phyloP scores from a whole-genome alignment of 2,888 invertebrate species.

The Ectemnius lituratus region DNA sequence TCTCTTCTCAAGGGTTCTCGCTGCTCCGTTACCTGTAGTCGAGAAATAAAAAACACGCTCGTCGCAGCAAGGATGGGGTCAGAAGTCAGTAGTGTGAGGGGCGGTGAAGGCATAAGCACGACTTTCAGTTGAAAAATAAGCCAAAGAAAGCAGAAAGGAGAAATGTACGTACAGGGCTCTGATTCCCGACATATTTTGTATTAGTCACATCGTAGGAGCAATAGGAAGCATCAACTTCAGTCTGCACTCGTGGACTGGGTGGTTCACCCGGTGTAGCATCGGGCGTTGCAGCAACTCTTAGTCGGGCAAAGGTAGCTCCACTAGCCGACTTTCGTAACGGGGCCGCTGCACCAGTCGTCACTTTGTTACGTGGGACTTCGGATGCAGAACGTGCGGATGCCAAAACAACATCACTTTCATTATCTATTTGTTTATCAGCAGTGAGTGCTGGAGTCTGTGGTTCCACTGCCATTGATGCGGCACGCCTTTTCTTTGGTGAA shows the following conservation, averaged over 20 bases:
- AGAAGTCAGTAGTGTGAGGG: background rate
- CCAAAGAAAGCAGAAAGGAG: no score
- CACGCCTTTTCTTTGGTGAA: conserved; percentile 79
- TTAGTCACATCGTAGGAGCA: conserved; percentile 75
- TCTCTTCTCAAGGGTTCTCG: conserved; percentile 75
- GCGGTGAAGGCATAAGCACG: background rate
- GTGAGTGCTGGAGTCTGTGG: conserved; percentile 69
- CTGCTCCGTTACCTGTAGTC: conserved; percentile 73
- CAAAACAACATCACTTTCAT: conserved; percentile 82
- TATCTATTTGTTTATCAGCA: conserved; percentile 80
- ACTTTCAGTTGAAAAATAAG: background rate
- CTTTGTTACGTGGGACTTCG: conserved; percentile 72
- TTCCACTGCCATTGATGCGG: conserved; percentile 78
- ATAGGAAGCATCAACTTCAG: conserved; percentile 82
- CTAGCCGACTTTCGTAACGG: conserved; percentile 73
- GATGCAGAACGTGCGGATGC: conserved; percentile 80
- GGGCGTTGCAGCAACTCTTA: conserved; percentile 83
- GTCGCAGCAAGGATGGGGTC: background rate
- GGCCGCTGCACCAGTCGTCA: conserved; percentile 30
- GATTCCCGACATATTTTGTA: conserved; percentile 74
- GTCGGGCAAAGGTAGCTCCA: conserved; percentile 85
- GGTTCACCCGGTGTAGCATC: conserved; percentile 78
- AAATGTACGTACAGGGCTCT: conserved; percentile 70
- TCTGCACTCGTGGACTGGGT: conserved; percentile 80
- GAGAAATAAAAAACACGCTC: conserved; percentile 6